phyloP scores from a whole-genome alignment of 53 echinoderm and acorn worm genomes.

The Temnopleurus reevesii region DNA sequence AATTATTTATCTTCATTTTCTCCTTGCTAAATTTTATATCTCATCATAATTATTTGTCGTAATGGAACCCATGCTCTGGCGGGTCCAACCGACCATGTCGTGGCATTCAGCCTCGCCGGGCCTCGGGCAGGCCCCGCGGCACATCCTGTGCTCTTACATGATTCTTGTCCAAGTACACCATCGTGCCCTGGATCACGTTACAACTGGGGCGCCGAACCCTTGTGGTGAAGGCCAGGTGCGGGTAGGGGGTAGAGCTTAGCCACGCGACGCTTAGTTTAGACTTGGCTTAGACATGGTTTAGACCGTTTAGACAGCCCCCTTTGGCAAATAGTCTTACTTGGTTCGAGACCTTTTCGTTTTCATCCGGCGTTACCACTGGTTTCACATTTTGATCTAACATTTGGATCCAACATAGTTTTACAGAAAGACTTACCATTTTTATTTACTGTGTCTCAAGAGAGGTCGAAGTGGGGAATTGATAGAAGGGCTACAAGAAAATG shows the following conservation, averaged over 20 bases:
- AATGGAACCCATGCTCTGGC: background rate
- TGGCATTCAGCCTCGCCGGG: conserved; percentile 1
- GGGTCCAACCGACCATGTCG: background rate
- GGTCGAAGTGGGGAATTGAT: too few relatives aligned
- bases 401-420: too few relatives aligned
- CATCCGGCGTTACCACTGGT: background rate
- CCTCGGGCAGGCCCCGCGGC: background rate
- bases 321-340: conserved; percentile 35
- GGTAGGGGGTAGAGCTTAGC: conserved; percentile 37
- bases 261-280: too few relatives aligned
- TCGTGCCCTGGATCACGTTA: conserved; percentile 12
- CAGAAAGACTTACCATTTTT: too few relatives aligned
- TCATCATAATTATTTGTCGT: too few relatives aligned
- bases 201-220: conserved; percentile 54
- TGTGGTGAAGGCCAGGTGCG: conserved; percentile 42
- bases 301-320: background rate
- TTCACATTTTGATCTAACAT: background rate
- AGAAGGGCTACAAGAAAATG: too few relatives aligned
- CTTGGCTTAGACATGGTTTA: too few relatives aligned
- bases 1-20: background rate
- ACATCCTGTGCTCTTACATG: conserved; percentile 28
- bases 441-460: too few relatives aligned
- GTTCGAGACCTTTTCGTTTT: conserved; percentile 5
- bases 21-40: background rate
- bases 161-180: conserved; percentile 36